Conservation (phyloP, 2,113 vertebrate species). For the Dromaius novaehollandiae region DNA sequence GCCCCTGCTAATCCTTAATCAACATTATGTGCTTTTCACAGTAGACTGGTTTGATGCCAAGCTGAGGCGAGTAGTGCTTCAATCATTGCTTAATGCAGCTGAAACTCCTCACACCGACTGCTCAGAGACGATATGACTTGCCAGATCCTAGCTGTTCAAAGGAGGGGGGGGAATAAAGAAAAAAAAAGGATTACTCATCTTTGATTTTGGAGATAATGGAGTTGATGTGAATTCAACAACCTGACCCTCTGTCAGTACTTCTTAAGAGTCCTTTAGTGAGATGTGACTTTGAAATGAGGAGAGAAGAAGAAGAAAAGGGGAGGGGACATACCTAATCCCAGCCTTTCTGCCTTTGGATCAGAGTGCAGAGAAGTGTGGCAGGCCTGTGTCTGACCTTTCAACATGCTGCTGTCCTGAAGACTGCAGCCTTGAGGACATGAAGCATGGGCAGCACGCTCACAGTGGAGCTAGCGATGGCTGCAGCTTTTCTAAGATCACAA, state of each 20-base stretch:
- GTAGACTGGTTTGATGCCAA: neutral
- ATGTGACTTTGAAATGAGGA: no score
- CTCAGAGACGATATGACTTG: neutral
- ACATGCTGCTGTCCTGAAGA: no score
- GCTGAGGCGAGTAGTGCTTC: neutral
- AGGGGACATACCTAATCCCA: no score
- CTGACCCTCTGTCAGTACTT: neutral
- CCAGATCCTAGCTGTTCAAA: neutral
- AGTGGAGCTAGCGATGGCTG: neutral
- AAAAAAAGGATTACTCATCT: neutral
- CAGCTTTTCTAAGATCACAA: neutral
- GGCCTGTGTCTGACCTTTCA: no score
- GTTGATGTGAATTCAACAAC: neutral
- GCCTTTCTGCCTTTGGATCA: no score
- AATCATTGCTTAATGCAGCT: neutral
- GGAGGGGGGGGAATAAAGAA: neutral
- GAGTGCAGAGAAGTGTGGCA: no score
- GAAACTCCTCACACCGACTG: neutral
- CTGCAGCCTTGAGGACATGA: neutral
- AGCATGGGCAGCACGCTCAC: neutral
- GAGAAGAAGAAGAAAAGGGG: no score
- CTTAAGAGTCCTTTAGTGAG: neutral
- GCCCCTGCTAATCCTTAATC: neutral
- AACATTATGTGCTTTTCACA: neutral
- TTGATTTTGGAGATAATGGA: neutral